Percentiles rank a stretch among this genome's conserved stretches.
These are phyloP conservation scores for Acanthosepion esculentum DNA, from an alignment of 2,888 invertebrate genomes.

Conservation along the genomic window DNA sequence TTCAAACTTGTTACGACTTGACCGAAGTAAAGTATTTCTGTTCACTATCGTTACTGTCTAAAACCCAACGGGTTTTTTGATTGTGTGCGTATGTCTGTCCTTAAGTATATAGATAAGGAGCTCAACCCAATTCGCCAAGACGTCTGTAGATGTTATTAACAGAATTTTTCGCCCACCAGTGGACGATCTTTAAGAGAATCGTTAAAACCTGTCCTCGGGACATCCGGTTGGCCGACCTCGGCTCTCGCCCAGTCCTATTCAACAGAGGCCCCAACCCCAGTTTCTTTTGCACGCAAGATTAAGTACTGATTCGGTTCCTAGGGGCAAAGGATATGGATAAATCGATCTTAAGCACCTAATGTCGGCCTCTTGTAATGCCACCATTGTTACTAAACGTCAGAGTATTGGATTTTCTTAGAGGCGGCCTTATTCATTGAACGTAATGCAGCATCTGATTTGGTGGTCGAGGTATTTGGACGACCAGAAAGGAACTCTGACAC, in stretches of 20 bases:
- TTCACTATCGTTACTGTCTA: not conserved
- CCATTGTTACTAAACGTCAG: not conserved
- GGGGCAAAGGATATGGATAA: not conserved
- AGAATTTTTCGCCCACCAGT: not conserved
- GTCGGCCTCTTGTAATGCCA: not conserved
- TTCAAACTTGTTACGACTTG: not conserved
- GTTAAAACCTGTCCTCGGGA: not conserved
- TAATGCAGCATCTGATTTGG: not conserved
- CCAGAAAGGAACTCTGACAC: not conserved
- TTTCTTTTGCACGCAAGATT: not conserved
- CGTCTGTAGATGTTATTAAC: too few species aligned
- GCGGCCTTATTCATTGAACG: too few species aligned
- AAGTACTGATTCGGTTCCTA: not conserved
- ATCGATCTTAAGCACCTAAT: slow-evolving; percentile 12
- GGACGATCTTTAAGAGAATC: not conserved
- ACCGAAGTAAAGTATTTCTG: not conserved
- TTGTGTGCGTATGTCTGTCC: not conserved
- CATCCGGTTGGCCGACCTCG: not conserved
- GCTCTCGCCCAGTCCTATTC: not conserved
- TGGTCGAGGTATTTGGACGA: not conserved
- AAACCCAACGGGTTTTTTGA: not conserved
- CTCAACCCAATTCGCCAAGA: not conserved
- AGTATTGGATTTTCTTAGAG: not conserved
- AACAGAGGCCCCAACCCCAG: not conserved
- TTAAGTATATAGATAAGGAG: not conserved